Base-by-base conservation (phyloP, 2,113 vertebrate genomes). In the Podarcis cretensis region DNA sequence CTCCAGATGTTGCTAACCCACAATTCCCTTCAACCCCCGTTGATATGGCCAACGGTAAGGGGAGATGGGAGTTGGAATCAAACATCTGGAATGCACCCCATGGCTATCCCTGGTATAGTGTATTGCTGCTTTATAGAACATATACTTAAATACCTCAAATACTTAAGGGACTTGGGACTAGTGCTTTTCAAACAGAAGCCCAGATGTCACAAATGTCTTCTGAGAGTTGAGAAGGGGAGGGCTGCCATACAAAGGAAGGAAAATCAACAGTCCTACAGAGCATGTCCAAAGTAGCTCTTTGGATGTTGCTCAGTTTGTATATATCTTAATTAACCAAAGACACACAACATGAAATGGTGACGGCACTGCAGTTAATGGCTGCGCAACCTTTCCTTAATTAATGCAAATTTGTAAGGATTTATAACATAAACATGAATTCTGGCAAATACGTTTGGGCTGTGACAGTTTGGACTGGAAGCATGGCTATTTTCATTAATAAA, bases 91-190 rank as follows among this genome's bases (percentile, higher is more conserved):
- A 20, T 14, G 59, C 59, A 63, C 59, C 59, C 13, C 59, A 63
- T 63, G 59, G 14, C 59, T 63, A 63, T 14, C 59, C 35, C n/a
- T 35, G 32, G 94, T 91, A 94, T 79, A 92, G 93, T 90, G 92
- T 95, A 93, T 65, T 0, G 1, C 91, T 94, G 92, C 92, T 94
- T 95, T 89, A 90, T 88, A 87, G 92, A 91, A 91, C 92, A 93
- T 73, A 93, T 74, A 88, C n/a, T 57, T 4, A 35, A 10, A 84
- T 6, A 74, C 20, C 10, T 25, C 20, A 30, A 35, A 63, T 20
- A 54, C 10, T 54, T 54, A 54, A 54, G 48, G 9, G 59, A 63
- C 59, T 63, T 14, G 25, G 9, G 43, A 54, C 25, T 54, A 30
- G 76, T 32, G 71, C 13, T 73, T 73, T n/a, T 32, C 71, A 73